Percentiles rank a stretch among this genome's conserved stretches.
phyloP scores from a whole-genome alignment of 2,113 vertebrate genomes.

The Accipiter cooperii region DNA sequence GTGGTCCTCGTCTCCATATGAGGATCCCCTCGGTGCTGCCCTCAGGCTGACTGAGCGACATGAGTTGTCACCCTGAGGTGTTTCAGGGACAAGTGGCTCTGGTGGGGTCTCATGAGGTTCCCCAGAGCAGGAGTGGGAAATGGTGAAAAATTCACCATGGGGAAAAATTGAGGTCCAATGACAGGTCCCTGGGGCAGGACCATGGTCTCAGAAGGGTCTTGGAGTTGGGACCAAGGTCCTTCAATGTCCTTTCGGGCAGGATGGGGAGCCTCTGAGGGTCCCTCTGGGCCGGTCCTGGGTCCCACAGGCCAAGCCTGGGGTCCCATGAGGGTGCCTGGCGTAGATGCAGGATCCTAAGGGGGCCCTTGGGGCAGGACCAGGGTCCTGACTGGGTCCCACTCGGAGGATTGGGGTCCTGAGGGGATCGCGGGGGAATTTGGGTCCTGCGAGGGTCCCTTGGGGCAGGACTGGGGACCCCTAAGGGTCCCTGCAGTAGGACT shows the following conservation, averaged over 20 bases:
- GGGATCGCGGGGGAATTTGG: accelerated
- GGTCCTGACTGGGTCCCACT: neutral
- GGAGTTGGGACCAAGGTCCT: too few relatives aligned
- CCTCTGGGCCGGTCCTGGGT: neutral
- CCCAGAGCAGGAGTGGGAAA: neutral
- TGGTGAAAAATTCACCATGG: too few relatives aligned
- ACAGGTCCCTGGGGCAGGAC: too few relatives aligned
- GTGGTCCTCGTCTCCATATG: accelerated
- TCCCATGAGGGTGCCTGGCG: neutral
- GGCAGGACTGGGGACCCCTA: neutral
- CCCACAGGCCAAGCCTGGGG: too few relatives aligned
- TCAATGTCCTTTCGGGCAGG: neutral
- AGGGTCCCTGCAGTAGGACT: neutral
- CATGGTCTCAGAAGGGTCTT: neutral
- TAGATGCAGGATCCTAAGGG: neutral
- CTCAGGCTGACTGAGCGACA: neutral
- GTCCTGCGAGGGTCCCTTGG: neutral
- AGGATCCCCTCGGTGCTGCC: neutral
- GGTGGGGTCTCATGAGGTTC: neutral
- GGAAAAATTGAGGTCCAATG: neutral
- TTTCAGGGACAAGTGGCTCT: neutral
- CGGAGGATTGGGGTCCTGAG: neutral
- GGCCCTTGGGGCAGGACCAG: neutral
- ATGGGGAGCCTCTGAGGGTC: neutral
- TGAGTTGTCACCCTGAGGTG: neutral